Base-by-base conservation (phyloP, 2,888 invertebrate genomes). In the Erebia palarica region DNA sequence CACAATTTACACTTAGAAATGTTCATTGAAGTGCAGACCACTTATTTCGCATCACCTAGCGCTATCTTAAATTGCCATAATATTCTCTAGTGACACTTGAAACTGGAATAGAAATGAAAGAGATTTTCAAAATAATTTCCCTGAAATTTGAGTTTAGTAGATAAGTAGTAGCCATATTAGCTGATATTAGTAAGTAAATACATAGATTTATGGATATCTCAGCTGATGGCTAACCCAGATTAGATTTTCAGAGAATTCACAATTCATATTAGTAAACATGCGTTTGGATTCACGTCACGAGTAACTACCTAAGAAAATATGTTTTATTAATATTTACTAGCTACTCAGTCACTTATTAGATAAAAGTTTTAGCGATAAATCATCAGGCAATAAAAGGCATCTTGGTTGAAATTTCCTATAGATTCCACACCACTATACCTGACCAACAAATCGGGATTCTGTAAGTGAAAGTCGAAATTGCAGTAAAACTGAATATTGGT, bases 1-100 rank as follows among this genome's bases (percentile, higher is more conserved):
- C 55, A 65, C 65, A 65, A 65, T 65, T 65, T 65, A 57, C 65
- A 65, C 65, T 65, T 65, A 65, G 57, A 65, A 65, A 65, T 57
- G 65, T 65, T 57, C 44, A 57, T 57, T 57, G 65, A 65, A 65
- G 65, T 57, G 55, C 65, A 57, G 65, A 65, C 0, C 65, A 65
- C 65, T 65, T 65, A 65, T 65, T 65, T 57, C 65, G 55, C 57
- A 65, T 65, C 65, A 65, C 65, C 57, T 57, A 65, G 44, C 65
- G 55, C 65, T 55, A 57, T 65, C 55, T 65, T 18, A 55, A 65
- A 65, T 65, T 57, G 65, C 65, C 57, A 11, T 57, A 57, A 65
- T 65, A n/a, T 44, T 57, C 18, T 55, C 11, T 55, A 65, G 44
- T 57, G 57, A 65, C 44, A 65, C 42, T 42, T 9, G n/a, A 60